phyloP scores from a whole-genome alignment of 2,888 invertebrate genomes.

The Eueremaeus valkanovi region DNA sequence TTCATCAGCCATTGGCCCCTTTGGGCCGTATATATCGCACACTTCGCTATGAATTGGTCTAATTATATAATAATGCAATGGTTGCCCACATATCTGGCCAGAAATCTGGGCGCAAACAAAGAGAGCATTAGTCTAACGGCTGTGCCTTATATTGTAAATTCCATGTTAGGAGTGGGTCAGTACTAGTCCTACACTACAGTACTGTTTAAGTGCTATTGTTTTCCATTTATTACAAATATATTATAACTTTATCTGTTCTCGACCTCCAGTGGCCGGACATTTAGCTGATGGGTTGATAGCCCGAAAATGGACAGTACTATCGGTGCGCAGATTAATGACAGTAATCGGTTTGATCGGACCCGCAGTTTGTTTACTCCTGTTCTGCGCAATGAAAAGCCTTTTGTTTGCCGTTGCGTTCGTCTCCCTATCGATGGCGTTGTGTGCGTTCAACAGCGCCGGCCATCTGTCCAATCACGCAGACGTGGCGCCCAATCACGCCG shows the following conservation, averaged over 20 bases:
- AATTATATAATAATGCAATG: constrained; percentile 75
- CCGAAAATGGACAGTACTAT: constrained; percentile 63
- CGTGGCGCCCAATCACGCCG: constrained; percentile 70
- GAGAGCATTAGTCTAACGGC: constrained; percentile 68
- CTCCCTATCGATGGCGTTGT: constrained; percentile 68
- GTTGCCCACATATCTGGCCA: constrained; percentile 67
- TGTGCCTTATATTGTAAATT: constrained; percentile 69
- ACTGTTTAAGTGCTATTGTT: too few species aligned
- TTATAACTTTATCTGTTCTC: not conserved
- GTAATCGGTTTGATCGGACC: constrained; percentile 67
- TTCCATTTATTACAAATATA: constrained; percentile 28
- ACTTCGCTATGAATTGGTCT: constrained; percentile 75
- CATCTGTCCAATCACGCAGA: constrained; percentile 73
- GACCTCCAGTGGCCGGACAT: constrained; percentile 69
- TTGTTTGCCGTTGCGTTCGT: constrained; percentile 66
- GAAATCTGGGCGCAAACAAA: constrained; percentile 63
- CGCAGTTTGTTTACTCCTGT: constrained; percentile 65
- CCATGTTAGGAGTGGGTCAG: constrained; percentile 65
- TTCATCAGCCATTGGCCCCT: constrained; percentile 65
- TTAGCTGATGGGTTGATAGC: constrained; percentile 65
- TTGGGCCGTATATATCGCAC: constrained; percentile 69
- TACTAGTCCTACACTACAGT: too few species aligned
- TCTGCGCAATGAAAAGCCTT: constrained; percentile 66
- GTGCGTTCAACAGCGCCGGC: constrained; percentile 70
- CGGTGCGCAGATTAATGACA: constrained; percentile 68